Evolutionary conservation across 2,888 invertebrate species (phyloP).

Genomic region (Phaedon cochleariae): DNA sequence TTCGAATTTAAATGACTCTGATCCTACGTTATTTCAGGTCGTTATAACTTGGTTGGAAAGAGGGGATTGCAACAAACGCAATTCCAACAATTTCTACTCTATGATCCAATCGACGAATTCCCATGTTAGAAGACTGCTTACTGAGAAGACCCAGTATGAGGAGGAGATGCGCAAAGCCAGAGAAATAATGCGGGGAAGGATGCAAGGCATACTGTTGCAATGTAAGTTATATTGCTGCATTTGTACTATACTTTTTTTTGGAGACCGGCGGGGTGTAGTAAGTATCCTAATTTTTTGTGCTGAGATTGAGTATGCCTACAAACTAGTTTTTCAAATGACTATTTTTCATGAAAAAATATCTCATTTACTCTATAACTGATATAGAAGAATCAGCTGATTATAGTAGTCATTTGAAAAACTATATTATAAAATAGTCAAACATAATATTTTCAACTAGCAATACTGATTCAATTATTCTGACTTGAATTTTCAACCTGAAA

Average conservation of each 20-base stretch:
- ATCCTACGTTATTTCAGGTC: constrained; percentile 64
- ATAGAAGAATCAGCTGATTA: too few species aligned
- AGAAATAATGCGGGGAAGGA: constrained; percentile 83
- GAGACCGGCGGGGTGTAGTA: constrained; percentile 21
- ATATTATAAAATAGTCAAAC: too few species aligned
- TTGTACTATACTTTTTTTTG: constrained; percentile 13
- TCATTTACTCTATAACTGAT: too few species aligned
- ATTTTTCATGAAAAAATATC: too few species aligned
- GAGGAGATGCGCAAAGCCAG: constrained; percentile 88
- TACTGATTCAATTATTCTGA: too few species aligned
- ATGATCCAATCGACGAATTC: constrained; percentile 96
- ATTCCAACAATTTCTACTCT: constrained; percentile 90
- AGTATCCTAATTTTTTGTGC: constrained; percentile 16
- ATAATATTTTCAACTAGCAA: too few species aligned
- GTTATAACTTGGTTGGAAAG: constrained; percentile 92
- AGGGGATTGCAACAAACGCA: constrained; percentile 92
- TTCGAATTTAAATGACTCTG: background rate
- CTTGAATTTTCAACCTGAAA: too few species aligned
- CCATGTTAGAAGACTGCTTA: constrained; percentile 85
- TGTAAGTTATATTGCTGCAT: constrained; percentile 76
- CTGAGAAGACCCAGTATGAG: constrained; percentile 86
- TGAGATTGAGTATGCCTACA: constrained; percentile 36
- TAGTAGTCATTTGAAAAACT: too few species aligned
- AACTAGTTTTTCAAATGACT: constrained; percentile 1
- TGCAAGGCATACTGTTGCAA: constrained; percentile 87